Conservation (phyloP, 1,140 invertebrate species). For the Dendrolimus kikuchii region DNA sequence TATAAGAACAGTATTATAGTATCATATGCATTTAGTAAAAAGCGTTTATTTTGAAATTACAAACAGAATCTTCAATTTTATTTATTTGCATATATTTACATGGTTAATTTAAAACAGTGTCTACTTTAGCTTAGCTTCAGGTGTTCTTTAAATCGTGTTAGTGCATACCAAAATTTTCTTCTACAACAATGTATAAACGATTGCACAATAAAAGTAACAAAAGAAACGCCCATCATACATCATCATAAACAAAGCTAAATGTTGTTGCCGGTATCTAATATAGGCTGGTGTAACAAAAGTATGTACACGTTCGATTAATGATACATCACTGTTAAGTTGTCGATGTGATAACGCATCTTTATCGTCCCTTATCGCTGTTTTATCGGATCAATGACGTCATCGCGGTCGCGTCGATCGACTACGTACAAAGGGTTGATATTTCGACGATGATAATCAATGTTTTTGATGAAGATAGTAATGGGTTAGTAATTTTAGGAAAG, state of each 20-base stretch:
- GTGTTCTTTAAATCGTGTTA: no score
- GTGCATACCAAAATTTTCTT: no score
- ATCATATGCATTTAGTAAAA: no score
- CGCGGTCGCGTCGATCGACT: slow-evolving; percentile 10
- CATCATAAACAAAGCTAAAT: slow-evolving; percentile 2
- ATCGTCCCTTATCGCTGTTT: slow-evolving; percentile 9
- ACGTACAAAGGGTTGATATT: slow-evolving; percentile 2
- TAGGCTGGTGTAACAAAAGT: slow-evolving; percentile 30
- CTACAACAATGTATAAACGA: no score
- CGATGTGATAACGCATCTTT: slow-evolving; percentile 5
- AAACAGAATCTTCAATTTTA: no score
- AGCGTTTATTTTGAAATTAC: no score
- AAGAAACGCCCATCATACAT: background rate
- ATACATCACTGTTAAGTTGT: slow-evolving; percentile 50
- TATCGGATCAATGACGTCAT: slow-evolving; percentile 37
- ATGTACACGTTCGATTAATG: slow-evolving; percentile 53
- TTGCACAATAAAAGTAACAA: background rate
- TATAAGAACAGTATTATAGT: no score
- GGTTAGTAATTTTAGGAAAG: no score
- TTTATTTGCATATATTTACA: no score
- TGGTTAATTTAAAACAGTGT: no score
- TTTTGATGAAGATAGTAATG: background rate
- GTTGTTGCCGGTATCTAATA: slow-evolving; percentile 2
- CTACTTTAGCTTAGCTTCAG: no score
- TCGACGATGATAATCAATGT: slow-evolving; percentile 15